A percentile compares a stretch with the other conserved stretches of the same genome.
phyloP scores from a whole-genome alignment of 53 echinoderm and acorn worm genomes.

The Luidia sarsii region DNA sequence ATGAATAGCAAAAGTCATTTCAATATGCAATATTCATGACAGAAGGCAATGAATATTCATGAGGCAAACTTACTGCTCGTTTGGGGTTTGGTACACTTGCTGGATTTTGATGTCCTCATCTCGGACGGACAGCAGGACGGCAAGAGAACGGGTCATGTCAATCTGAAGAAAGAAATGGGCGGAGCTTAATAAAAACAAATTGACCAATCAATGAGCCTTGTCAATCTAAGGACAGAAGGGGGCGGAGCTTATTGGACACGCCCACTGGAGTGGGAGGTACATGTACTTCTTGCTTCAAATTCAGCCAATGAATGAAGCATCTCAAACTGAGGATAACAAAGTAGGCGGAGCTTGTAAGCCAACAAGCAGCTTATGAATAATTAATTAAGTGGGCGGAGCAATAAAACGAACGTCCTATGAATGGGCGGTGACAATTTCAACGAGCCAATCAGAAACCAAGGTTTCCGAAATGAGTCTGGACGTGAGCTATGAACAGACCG shows the following conservation, averaged over 20 bases:
- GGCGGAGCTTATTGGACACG: background rate
- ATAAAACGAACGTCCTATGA: too few species aligned
- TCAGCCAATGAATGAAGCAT: too few species aligned
- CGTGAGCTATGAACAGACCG: too few species aligned
- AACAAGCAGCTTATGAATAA: too few species aligned
- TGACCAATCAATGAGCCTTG: background rate
- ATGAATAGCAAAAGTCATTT: background rate
- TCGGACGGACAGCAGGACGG: conserved; percentile 68
- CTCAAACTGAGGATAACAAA: too few species aligned
- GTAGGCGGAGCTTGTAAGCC: too few species aligned
- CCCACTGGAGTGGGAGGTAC: too few species aligned
- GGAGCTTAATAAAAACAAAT: background rate
- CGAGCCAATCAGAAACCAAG: too few species aligned
- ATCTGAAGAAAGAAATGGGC: conserved; percentile 27
- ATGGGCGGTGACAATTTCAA: too few species aligned
- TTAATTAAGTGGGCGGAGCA: too few species aligned
- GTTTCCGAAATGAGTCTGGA: too few species aligned
- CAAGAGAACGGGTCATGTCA: conserved; percentile 65
- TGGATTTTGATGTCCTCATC: conserved; percentile 64
- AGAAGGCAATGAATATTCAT: background rate
- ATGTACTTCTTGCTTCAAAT: too few species aligned
- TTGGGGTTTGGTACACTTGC: conserved; percentile 59
- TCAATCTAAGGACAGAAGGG: background rate
- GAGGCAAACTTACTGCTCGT: conserved; percentile 56
- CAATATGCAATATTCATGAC: background rate